Base-by-base conservation (phyloP, 2,888 invertebrate genomes). In the Eurytoma adleriae region DNA sequence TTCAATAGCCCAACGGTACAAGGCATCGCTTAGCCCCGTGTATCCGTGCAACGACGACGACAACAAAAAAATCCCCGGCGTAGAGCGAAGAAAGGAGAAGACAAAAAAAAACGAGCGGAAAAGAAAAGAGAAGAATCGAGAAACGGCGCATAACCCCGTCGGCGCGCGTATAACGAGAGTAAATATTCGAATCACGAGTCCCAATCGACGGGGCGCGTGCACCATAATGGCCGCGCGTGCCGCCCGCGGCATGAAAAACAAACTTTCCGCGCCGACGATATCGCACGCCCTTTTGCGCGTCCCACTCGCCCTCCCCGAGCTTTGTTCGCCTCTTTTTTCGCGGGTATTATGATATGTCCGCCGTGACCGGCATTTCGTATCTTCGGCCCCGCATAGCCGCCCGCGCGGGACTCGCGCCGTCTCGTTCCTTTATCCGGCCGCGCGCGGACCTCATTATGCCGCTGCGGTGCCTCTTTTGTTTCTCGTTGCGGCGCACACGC, bases 131-230 rank as follows among this genome's bases (percentile, higher is more conserved):
- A 52, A 16, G 67, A 16, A 57, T 24, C 18, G 16, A 56, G 12
- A n/a, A n/a, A 40, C 56, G 30, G n/a, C n/a, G 24, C 18, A 40
- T 54, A n/a, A 61, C 57, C 57, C 20, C 57, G 18, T 24, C 18
- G 40, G 50, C 13, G 20, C 67, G 24, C 3, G 59, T 48, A n/a
- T 70, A 56, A 40, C 27, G 66, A 59, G 40, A 73, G 52, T 56
- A 64, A n/a, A 62, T 13, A 78, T 78, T 78, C 78, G 54, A 73
- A 61, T 73, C 78, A 73, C 78, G 78, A 78, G 18, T 68, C 56
- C 64, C 64, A 40, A 62, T 62, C 62, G 54, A 14, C 54, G 54
- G 54, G 14, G 57, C 56, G 56, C 57, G 61, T 61, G 62, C 50
- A 18, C 16, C 18, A 71, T 59, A 50, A 50, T 71, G 30, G 62